These are phyloP conservation scores for Acestrorhynchus altus DNA, from an alignment of 2,797 vertebrate species.

Conservation along the genomic window DNA sequence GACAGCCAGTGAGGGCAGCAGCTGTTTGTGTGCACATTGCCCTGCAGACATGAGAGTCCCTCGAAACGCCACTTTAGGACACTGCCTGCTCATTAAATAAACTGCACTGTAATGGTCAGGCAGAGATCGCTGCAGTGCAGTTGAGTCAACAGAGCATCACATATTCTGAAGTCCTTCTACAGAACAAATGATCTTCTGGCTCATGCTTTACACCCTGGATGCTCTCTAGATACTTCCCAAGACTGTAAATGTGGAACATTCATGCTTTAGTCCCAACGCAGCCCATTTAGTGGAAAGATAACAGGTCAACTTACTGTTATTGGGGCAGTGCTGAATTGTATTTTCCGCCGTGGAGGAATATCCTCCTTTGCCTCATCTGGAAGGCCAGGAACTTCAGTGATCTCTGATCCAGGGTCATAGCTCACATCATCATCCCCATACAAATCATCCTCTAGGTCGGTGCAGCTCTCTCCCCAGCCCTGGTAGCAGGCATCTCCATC, in stretches of 20 bases:
- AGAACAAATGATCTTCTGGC: slow-evolving; percentile 21
- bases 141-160: slow-evolving; percentile 39
- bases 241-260: neutral
- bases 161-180: slow-evolving; percentile 4
- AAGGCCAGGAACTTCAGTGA: slow-evolving; percentile 89
- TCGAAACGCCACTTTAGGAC: slow-evolving; percentile 56
- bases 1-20: slow-evolving; percentile 41
- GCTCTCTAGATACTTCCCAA: no score
- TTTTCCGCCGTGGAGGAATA: slow-evolving; percentile 90
- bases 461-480: slow-evolving; percentile 94
- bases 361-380: slow-evolving; percentile 91
- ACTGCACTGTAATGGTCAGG: slow-evolving; percentile 45
- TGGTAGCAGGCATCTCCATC: slow-evolving; percentile 86
- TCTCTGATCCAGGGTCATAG: slow-evolving; percentile 90
- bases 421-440: slow-evolving; percentile 89
- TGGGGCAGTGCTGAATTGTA: slow-evolving; percentile 90
- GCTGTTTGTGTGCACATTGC: slow-evolving; percentile 48
- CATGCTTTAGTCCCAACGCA: neutral
- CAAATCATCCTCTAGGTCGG: slow-evolving; percentile 89
- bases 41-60: slow-evolving; percentile 58
- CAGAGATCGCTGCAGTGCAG: slow-evolving; percentile 12
- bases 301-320: slow-evolving; percentile 87
- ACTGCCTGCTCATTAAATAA: slow-evolving; percentile 50
- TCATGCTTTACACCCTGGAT: slow-evolving; percentile 5
- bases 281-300: neutral